phyloP scores from a whole-genome alignment of 2,888 invertebrate genomes.

The Dinocampus coccinellae region DNA sequence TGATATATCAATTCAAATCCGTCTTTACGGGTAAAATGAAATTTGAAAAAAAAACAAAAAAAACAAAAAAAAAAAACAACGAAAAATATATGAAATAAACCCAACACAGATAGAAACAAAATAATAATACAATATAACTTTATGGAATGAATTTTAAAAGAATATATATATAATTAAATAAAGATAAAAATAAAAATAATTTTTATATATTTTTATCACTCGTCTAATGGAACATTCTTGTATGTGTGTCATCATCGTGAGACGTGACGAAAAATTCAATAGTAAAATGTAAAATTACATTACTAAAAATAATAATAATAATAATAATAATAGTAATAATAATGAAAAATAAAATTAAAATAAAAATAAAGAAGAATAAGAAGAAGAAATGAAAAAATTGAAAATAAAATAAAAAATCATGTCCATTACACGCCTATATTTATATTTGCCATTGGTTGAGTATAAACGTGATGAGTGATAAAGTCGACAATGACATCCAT shows the following conservation, averaged over 20 bases:
- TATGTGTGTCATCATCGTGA: background rate
- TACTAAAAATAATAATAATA: too few relatives aligned
- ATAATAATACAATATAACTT: too few relatives aligned
- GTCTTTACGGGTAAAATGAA: background rate
- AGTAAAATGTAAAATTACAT: too few relatives aligned
- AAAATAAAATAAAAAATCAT: background rate
- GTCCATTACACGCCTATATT: background rate
- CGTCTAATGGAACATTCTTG: constrained; percentile 8
- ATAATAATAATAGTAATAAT: too few relatives aligned
- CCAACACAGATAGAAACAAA: too few relatives aligned
- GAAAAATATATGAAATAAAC: background rate
- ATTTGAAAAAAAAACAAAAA: background rate
- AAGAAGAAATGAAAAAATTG: background rate
- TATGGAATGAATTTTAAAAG: too few relatives aligned
- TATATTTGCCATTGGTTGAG: background rate
- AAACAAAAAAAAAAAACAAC: background rate
- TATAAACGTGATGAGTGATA: background rate
- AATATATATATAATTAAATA: too few relatives aligned
- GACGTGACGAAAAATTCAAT: background rate
- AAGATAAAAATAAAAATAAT: too few relatives aligned
- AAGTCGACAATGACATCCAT: constrained; percentile 16
- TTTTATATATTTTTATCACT: background rate
- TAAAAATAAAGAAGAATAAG: background rate
- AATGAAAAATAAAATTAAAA: too few relatives aligned
- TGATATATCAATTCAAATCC: constrained; percentile 12